Percentiles rank a stretch among this genome's conserved stretches.
Conservation (phyloP, 2,888 invertebrate genomes). For the Druceiella hillmani region DNA sequence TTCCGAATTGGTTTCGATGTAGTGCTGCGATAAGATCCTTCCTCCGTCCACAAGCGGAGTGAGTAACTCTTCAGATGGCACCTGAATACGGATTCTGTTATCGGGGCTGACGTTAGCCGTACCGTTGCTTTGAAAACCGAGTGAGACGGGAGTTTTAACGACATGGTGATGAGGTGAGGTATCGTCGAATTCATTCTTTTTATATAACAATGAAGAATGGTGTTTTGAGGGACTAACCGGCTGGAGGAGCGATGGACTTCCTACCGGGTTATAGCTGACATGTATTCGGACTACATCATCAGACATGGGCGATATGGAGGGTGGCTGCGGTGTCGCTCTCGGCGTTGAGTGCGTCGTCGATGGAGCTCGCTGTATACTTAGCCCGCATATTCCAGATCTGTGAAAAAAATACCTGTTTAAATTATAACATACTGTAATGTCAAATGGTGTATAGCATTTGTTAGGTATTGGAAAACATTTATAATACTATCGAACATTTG, state of each 20-base stretch:
- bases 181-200: slow-evolving; percentile 42
- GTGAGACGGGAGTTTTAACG: slow-evolving; percentile 39
- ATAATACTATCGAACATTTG: not conserved
- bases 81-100: slow-evolving; percentile 69
- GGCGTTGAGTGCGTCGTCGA: slow-evolving; percentile 59
- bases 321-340: slow-evolving; percentile 58
- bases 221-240: slow-evolving; percentile 49
- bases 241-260: too few relatives aligned
- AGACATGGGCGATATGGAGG: slow-evolving; percentile 55
- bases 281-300: slow-evolving; percentile 72
- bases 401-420: slow-evolving; percentile 22
- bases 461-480: not conserved
- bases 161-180: slow-evolving; percentile 35
- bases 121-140: slow-evolving; percentile 51
- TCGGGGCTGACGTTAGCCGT: slow-evolving; percentile 52
- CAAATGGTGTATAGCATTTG: not conserved
- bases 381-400: slow-evolving; percentile 46
- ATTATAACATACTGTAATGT: not conserved
- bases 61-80: slow-evolving; percentile 62
- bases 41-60: slow-evolving; percentile 60
- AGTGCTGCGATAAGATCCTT: slow-evolving; percentile 41
- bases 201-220: slow-evolving; percentile 43
- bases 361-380: slow-evolving; percentile 49
- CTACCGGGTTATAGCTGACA: slow-evolving; percentile 67
- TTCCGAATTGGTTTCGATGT: slow-evolving; percentile 40